Base-by-base conservation (phyloP, 1,140 invertebrate species). In the Heterodera carotae region DNA sequence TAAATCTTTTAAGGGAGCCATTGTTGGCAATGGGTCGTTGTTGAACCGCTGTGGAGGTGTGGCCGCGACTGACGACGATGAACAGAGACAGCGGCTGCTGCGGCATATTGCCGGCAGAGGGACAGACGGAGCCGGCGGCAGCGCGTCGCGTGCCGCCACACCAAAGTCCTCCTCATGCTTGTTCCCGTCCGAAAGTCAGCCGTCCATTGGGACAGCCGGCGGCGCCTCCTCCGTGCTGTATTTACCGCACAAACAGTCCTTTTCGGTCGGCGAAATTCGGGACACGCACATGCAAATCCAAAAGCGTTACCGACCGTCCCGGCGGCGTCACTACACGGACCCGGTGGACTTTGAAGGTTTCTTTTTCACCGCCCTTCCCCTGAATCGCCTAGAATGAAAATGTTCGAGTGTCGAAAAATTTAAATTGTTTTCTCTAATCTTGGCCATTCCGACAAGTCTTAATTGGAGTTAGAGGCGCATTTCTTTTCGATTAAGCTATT, bases 211-310 rank as follows among this genome's bases (percentile, higher is more conserved):
- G n/a, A 82, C 81, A n/a, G n/a, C n/a, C 25, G 39, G 39, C 27
- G 68, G 72, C 69, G 64, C 82, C 15, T 76, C 82, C 18, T 76
- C 34, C 36, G 56, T 27, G 77, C n/a, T 53, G 10, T 74, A 74
- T 36, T 34, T 74, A 15, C 83, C 83, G 15, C 85, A 86, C 69
- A 86, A 87, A 77, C 80, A 84, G 27, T 86, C 85, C 12, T 86
- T 86, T 72, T 82, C 80, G 31, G 84, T 85, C 10, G 56, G 84
- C 59, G 85, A 86, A 77, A 86, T 86, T 31, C 79, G 85, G 4
- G 85, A 86, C 69, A 85, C 86, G 76, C 85, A 86, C 79, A 80
- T 84, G 43, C 82, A 87, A 73, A 82, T 85, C 29, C 86, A 83
- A 34, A 84, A 83, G 48, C 83, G 82, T 39, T 86, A 87, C 33